phyloP scores from a whole-genome alignment of 2,797 vertebrate genomes.

The Oreonectes daqikongensis region DNA sequence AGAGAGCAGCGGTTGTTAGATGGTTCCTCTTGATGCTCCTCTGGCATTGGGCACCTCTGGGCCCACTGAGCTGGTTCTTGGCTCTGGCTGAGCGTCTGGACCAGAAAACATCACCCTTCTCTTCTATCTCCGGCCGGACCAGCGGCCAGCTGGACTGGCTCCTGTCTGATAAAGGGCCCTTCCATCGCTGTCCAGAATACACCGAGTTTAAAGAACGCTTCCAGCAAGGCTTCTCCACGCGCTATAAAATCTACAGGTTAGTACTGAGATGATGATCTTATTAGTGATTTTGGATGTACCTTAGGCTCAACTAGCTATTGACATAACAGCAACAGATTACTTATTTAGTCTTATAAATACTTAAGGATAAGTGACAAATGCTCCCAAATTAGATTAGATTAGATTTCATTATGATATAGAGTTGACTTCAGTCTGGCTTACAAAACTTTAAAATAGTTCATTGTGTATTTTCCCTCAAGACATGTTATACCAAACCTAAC shows the following conservation, averaged over 20 bases:
- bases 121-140: constrained; percentile 66
- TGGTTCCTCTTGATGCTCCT: constrained; percentile 84
- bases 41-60: constrained; percentile 85
- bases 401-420: no score
- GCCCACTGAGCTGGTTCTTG: constrained; percentile 73
- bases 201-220: constrained; percentile 92
- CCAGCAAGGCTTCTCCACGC: constrained; percentile 95
- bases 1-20: constrained; percentile 80
- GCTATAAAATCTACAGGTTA: constrained; percentile 98
- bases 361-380: neutral
- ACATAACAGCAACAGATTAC: neutral
- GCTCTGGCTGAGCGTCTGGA: constrained; percentile 71
- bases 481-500: no score
- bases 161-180: constrained; percentile 93
- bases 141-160: constrained; percentile 91
- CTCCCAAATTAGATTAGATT: neutral
- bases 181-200: constrained; percentile 93
- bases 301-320: neutral
- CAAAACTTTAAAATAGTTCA: no score
- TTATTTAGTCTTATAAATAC: neutral
- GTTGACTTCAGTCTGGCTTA: no score
- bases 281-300: neutral
- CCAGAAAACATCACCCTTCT: constrained; percentile 78
- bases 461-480: no score
- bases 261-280: constrained; percentile 44